Evolutionary conservation across 1,140 invertebrate species (phyloP).

Genomic region (Homalodisca vitripennis): DNA sequence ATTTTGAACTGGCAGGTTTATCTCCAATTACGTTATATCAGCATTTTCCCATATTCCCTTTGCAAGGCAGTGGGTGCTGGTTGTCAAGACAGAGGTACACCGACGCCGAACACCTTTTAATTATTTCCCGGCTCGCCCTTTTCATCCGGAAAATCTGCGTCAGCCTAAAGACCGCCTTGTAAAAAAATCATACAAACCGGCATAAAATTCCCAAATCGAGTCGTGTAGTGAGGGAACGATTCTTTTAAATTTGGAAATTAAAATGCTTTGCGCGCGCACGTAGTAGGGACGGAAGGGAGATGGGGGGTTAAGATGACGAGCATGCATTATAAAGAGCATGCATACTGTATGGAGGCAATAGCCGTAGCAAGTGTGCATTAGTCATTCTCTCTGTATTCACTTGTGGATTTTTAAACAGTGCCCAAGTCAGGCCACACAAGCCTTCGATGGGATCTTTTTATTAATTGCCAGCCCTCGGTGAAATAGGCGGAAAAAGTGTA

Average conservation of each 20-base stretch:
- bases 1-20: too few species aligned
- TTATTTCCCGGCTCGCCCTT: too few species aligned
- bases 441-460: conserved; percentile 13
- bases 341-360: conserved; percentile 14
- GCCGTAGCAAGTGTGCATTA: not conserved
- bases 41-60: too few species aligned
- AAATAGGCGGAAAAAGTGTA: not conserved
- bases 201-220: too few species aligned
- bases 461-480: not conserved
- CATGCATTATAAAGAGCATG: not conserved
- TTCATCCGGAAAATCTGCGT: not conserved
- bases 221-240: not conserved
- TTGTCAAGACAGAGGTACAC: too few species aligned
- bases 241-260: not conserved
- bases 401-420: conserved; percentile 15
- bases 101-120: not conserved
- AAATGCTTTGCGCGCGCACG: not conserved
- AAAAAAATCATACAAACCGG: not conserved
- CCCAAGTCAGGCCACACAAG: not conserved
- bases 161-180: not conserved
- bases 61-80: too few species aligned
- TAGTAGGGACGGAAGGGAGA: not conserved
- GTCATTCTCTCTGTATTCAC: not conserved
- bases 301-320: too few species aligned
- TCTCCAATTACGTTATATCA: too few species aligned